Base-by-base conservation (phyloP, 2,888 invertebrate species). In the Lycaena phlaeas region DNA sequence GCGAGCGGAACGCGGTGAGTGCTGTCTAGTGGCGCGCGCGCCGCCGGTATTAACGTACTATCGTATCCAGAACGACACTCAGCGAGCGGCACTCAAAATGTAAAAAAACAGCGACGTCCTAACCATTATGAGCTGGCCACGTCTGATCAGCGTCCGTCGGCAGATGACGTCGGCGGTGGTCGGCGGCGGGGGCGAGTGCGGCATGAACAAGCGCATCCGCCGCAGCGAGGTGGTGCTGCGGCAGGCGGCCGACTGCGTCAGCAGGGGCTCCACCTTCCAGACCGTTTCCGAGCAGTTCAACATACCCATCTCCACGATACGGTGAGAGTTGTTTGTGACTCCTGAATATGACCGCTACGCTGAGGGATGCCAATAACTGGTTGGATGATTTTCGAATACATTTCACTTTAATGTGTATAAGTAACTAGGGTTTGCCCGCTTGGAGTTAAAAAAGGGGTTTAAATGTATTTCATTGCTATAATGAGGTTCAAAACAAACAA, bases 191-290 rank as follows among this genome's bases (percentile, higher is more conserved):
- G 66, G 66, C n/a, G 81, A 81, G 55, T 71, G 54, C 50, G 72
- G 51, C 47, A 73, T 79, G 38, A 81, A 71, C 64, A 82, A 82
- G 52, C 79, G 91, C 22, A 89, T 91, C 53, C 86, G 93, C 0
- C 88, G 93, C 52, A 92, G 92, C 18, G 93, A 93, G 67, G 90
- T 89, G 34, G 89, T 92, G 54, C 64, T 93, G 38, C 87, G 91
- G n/a, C 88, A 92, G 62, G 94, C 94, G 0, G 94, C 94, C 2
- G 93, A 93, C 64, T 92, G 93, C 71, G 93, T 94, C 47, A 91
- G 92, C n/a, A 89, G 92, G 41, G 94, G 94, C 1, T 91, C 91
- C 78, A 94, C 94, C 57, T 94, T 94, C 85, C 94, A 94, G 74
- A 93, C 92, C 1, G 94, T 94, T 18, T 93, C 93, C 43, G 93